phyloP scores from a whole-genome alignment of 1,140 invertebrate species.

The Drosophila asahinai region DNA sequence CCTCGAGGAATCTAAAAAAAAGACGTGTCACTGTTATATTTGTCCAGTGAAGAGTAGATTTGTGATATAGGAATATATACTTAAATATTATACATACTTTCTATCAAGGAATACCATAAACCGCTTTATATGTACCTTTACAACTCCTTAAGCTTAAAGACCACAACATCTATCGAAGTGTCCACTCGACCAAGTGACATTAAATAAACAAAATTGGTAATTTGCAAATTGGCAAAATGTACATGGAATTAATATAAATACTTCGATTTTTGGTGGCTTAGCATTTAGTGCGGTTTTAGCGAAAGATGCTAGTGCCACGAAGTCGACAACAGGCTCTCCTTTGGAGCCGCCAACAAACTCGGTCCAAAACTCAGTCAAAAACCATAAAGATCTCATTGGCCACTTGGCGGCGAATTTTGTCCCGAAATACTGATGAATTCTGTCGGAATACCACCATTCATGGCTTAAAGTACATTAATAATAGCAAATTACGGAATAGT shows the following conservation, averaged over 20 bases:
- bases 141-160: too few relatives aligned
- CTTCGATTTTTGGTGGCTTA: neutral
- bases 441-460: slow-evolving; percentile 76
- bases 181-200: slow-evolving; percentile 11
- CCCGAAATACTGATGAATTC: slow-evolving; percentile 74
- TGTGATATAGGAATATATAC: too few relatives aligned
- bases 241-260: neutral
- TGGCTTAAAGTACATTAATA: slow-evolving; percentile 75
- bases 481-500: slow-evolving; percentile 41
- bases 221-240: slow-evolving; percentile 12
- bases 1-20: too few relatives aligned
- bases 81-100: too few relatives aligned
- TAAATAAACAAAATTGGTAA: slow-evolving; percentile 15
- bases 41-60: too few relatives aligned
- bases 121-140: neutral
- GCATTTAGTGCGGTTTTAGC: neutral
- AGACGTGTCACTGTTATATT: too few relatives aligned
- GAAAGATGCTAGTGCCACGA: slow-evolving; percentile 22
- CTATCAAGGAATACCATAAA: too few relatives aligned
- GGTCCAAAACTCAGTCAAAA: neutral
- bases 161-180: neutral
- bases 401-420: slow-evolving; percentile 52
- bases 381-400: slow-evolving; percentile 24
- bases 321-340: slow-evolving; percentile 11
- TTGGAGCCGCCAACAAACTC: slow-evolving; percentile 7